These are phyloP conservation scores for Physella acuta DNA, from an alignment of 1,140 invertebrate genomes.

Conservation along the genomic window DNA sequence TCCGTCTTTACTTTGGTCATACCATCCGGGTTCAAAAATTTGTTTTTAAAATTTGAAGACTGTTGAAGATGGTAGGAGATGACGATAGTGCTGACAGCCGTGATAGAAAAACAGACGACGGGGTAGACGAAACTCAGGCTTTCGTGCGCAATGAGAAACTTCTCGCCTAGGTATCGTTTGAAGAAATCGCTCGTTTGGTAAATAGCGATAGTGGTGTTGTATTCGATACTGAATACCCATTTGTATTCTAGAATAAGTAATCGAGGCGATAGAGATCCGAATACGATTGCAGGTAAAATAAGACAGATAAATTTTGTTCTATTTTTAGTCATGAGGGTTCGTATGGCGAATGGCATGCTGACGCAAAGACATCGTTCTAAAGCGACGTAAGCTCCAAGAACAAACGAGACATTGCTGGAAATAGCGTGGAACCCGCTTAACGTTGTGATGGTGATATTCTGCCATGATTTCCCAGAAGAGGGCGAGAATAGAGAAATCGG, in stretches of 20 bases:
- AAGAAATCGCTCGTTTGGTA: background rate
- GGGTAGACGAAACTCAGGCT: background rate
- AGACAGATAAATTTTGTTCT: too few relatives aligned
- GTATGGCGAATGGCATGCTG: background rate
- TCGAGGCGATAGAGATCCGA: too few relatives aligned
- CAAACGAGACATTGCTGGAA: slow-evolving; percentile 5
- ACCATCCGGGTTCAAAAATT: too few relatives aligned
- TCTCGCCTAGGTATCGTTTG: background rate
- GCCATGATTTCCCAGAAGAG: slow-evolving; percentile 1
- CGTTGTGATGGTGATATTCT: background rate
- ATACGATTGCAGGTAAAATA: background rate
- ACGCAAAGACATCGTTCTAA: slow-evolving; percentile 16
- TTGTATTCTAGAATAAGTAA: background rate
- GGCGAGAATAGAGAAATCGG: background rate
- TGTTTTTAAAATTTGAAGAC: slow-evolving; percentile 1
- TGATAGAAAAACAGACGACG: background rate
- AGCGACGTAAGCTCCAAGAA: slow-evolving; percentile 9
- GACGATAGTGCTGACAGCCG: background rate
- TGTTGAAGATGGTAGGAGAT: slow-evolving; percentile 9
- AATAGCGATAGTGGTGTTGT: slow-evolving; percentile 8
- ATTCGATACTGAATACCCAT: slow-evolving; percentile 6
- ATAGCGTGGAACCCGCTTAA: background rate
- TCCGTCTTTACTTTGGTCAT: too few relatives aligned
- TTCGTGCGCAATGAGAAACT: background rate
- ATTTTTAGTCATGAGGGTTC: background rate